These are phyloP conservation scores for Halocaridina rubra DNA, from an alignment of 2,888 invertebrate genomes.

Conservation along the genomic window DNA sequence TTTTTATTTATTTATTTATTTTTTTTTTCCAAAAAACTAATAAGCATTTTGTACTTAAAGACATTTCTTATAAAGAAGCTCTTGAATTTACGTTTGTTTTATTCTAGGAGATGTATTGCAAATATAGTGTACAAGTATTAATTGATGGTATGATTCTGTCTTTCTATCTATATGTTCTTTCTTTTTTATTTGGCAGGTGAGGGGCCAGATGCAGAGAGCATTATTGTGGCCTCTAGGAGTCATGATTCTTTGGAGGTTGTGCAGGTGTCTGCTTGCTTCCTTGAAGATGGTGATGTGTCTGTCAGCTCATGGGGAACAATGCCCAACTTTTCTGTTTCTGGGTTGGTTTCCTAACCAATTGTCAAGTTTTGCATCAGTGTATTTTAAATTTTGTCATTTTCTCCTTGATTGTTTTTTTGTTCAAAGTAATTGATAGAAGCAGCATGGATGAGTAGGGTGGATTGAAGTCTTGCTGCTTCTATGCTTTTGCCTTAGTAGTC, in stretches of 20 bases:
- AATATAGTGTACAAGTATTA: too few relatives aligned
- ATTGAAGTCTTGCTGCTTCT: too few relatives aligned
- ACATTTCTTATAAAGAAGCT: neutral
- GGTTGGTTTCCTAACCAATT: neutral
- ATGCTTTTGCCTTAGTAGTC: too few relatives aligned
- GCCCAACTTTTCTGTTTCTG: slow-evolving; percentile 4
- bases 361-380: neutral
- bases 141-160: neutral
- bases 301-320: slow-evolving; percentile 47
- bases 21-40: neutral
- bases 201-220: slow-evolving; percentile 14
- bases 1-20: too few relatives aligned
- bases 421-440: too few relatives aligned
- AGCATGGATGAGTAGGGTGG: too few relatives aligned
- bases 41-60: neutral
- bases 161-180: neutral
- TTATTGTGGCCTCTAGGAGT: slow-evolving; percentile 23
- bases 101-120: too few relatives aligned
- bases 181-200: neutral
- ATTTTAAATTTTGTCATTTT: neutral
- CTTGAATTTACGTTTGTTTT: too few relatives aligned
- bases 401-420: neutral
- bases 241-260: slow-evolving; percentile 35
- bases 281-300: slow-evolving; percentile 40
- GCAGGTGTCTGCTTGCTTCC: slow-evolving; percentile 24